Conservation (phyloP, 1,140 invertebrate genomes). For the Pinna nobilis region DNA sequence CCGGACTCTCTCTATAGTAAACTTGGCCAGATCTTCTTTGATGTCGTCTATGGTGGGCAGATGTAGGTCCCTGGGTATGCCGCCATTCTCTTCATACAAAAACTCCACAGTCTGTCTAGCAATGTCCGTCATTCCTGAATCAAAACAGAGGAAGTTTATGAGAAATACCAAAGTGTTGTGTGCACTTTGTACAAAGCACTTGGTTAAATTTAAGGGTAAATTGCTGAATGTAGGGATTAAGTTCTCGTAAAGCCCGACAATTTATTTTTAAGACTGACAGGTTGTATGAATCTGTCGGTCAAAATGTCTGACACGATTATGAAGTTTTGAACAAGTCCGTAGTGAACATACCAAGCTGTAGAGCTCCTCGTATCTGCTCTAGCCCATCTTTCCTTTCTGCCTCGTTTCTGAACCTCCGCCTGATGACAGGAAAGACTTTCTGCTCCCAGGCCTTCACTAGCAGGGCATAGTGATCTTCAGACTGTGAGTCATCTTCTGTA, state of each 20-base stretch:
- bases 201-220: no score
- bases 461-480: conserved; percentile 73
- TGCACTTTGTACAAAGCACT: no score
- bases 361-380: conserved; percentile 75
- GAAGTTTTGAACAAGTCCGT: no score
- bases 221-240: no score
- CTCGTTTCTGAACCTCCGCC: conserved; percentile 75
- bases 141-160: background rate
- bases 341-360: conserved; percentile 71
- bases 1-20: conserved; percentile 72
- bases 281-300: no score
- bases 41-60: conserved; percentile 75
- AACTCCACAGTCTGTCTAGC: conserved; percentile 76
- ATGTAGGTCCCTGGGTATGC: conserved; percentile 74
- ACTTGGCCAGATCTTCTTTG: conserved; percentile 73
- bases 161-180: no score
- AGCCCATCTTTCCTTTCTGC: conserved; percentile 75
- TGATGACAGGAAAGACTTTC: conserved; percentile 75
- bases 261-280: no score
- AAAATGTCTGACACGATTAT: no score
- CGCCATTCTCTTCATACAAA: conserved; percentile 76
- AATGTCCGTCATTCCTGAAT: conserved; percentile 74
- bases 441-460: conserved; percentile 75
- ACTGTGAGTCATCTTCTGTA: conserved; percentile 59
- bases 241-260: no score